These are phyloP conservation scores for Turritopsis rubra DNA, from an alignment of 30 jellyfish, hydroid and myxozoan species.

Conservation along the genomic window DNA sequence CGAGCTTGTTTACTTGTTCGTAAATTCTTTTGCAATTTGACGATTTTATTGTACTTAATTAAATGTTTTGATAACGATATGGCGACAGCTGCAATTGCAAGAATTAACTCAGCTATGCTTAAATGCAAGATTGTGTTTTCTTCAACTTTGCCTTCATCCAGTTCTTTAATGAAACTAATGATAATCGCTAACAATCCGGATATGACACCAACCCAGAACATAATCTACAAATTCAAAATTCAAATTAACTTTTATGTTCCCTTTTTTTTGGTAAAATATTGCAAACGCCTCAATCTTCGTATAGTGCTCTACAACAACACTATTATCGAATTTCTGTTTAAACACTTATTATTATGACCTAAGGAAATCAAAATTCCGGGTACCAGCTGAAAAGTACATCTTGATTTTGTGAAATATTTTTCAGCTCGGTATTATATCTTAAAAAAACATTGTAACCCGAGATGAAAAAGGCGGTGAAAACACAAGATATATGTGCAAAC, in stretches of 20 bases:
- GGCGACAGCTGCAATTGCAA: background rate
- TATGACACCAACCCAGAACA: conserved; percentile 20
- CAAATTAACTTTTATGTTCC: background rate
- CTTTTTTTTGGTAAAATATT: background rate
- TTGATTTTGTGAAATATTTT: too few species aligned
- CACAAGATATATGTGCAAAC: background rate
- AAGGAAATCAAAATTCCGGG: too few species aligned
- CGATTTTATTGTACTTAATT: background rate
- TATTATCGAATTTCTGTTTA: too few species aligned
- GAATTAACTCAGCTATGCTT: conserved; percentile 7
- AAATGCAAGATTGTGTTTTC: conserved; percentile 2
- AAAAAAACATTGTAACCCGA: too few species aligned
- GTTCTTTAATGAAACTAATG: conserved; percentile 9
- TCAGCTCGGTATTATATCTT: too few species aligned
- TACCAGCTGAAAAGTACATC: too few species aligned
- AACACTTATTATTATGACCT: too few species aligned
- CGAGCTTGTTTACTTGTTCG: background rate
- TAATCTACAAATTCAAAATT: background rate
- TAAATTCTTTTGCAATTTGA: conserved; percentile 1
- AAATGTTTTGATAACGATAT: conserved; percentile 8
- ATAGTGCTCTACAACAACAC: too few species aligned
- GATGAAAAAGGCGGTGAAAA: too few species aligned
- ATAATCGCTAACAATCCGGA: background rate
- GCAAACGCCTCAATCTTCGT: background rate
- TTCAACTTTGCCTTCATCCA: conserved; percentile 1